Percentiles rank a stretch among this genome's conserved stretches.
phyloP scores from a whole-genome alignment of 2,113 vertebrate species.

The Hippocampus barbouri region DNA sequence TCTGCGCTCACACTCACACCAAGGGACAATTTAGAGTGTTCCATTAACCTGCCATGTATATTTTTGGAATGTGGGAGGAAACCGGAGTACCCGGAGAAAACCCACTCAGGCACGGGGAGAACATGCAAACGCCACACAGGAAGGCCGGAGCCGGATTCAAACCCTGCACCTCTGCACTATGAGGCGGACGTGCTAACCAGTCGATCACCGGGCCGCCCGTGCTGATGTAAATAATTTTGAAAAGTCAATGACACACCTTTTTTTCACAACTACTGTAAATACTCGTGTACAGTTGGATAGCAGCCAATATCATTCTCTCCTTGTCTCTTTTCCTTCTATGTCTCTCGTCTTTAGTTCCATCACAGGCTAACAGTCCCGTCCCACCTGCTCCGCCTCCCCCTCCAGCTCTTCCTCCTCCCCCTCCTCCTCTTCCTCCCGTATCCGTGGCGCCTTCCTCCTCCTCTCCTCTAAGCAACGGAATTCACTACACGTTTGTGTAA shows the following conservation, averaged over 20 bases:
- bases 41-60: too few relatives aligned
- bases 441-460: conserved; percentile 67
- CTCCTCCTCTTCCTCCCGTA: conserved; percentile 78
- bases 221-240: not conserved
- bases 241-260: not conserved
- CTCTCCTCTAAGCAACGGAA: conserved; percentile 91
- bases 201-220: too few relatives aligned
- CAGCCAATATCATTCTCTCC: conserved; percentile 33
- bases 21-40: too few relatives aligned
- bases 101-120: too few relatives aligned
- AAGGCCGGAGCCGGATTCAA: too few relatives aligned
- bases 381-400: conserved; percentile 76
- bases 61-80: too few relatives aligned
- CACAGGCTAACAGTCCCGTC: conserved; percentile 79
- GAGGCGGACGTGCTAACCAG: too few relatives aligned
- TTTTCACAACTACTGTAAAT: not conserved
- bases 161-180: too few relatives aligned
- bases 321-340: conserved; percentile 49
- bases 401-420: conserved; percentile 79
- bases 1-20: too few relatives aligned
- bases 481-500: conserved; percentile 99
- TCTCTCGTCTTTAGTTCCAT: conserved; percentile 81
- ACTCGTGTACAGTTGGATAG: not conserved
- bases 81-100: too few relatives aligned
- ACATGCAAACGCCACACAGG: too few relatives aligned